Evolutionary conservation across 2,797 vertebrate species (phyloP).

Genomic region (Pyrocephalus nanus): DNA sequence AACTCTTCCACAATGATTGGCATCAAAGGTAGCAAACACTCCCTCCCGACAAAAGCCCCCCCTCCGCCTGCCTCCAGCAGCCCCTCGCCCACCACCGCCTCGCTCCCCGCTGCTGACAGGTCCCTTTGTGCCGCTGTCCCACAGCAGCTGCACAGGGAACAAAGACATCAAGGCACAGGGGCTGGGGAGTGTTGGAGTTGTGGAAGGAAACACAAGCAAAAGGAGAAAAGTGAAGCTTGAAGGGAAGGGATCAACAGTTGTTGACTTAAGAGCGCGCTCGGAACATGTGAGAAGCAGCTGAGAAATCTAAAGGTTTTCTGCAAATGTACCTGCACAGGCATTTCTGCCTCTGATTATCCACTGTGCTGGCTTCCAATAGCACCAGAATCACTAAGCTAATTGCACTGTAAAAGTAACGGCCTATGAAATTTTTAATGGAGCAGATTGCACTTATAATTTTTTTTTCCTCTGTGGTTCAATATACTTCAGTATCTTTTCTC

Average conservation of each 20-base stretch:
- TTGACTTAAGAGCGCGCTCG: rapidly evolving
- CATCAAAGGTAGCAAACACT: conserved; percentile 32
- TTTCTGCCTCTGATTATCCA: conserved; percentile 19
- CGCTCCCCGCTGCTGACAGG: background rate
- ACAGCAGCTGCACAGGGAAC: conserved; percentile 5
- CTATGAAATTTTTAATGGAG: conserved; percentile 59
- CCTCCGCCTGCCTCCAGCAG: background rate
- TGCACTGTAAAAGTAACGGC: conserved; percentile 49
- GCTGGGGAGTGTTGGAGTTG: background rate
- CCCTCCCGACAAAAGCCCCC: conserved; percentile 25
- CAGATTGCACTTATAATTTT: conserved; percentile 27
- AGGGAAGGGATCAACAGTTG: background rate
- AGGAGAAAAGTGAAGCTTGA: background rate
- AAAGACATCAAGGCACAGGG: conserved; percentile 23
- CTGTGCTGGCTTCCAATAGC: background rate
- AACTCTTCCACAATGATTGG: conserved; percentile 35
- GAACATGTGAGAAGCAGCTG: background rate
- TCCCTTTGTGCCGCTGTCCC: background rate
- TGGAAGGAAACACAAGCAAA: conserved; percentile 31
- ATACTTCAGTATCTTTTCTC: conserved; percentile 15
- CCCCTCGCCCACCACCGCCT: background rate
- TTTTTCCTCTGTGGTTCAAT: conserved; percentile 23
- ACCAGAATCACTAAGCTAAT: conserved; percentile 26
- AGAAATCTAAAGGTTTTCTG: background rate
- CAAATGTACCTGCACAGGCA: background rate